Conservation (phyloP, 1,140 invertebrate genomes). For the Hydropsyche tenuis region DNA sequence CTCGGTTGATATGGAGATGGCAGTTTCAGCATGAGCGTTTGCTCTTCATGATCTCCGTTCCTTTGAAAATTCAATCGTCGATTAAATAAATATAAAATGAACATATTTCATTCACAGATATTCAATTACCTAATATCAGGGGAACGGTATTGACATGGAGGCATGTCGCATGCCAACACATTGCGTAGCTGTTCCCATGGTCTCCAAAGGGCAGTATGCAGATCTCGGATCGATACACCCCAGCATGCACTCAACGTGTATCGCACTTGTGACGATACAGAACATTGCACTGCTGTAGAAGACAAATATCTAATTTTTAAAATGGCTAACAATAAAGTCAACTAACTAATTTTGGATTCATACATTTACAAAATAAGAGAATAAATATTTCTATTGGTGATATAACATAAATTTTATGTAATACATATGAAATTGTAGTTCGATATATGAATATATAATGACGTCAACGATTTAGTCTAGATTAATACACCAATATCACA, state of each 20-base stretch:
- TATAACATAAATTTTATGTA: too few relatives aligned
- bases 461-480: too few relatives aligned
- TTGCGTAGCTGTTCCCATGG: slow-evolving; percentile 70
- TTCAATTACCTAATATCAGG: slow-evolving; percentile 58
- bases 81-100: neutral
- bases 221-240: slow-evolving; percentile 76
- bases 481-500: too few relatives aligned
- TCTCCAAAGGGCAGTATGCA: slow-evolving; percentile 76
- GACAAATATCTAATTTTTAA: too few relatives aligned
- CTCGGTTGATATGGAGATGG: slow-evolving; percentile 68
- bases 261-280: slow-evolving; percentile 74
- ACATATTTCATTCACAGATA: neutral
- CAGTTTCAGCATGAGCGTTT: slow-evolving; percentile 67
- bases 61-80: slow-evolving; percentile 54
- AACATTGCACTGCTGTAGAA: slow-evolving; percentile 72
- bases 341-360: too few relatives aligned
- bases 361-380: too few relatives aligned
- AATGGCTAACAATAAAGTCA: too few relatives aligned
- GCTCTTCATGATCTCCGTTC: slow-evolving; percentile 71
- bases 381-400: too few relatives aligned
- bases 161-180: slow-evolving; percentile 62
- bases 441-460: too few relatives aligned
- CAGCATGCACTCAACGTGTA: slow-evolving; percentile 76
- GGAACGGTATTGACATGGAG: slow-evolving; percentile 58
- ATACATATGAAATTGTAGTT: too few relatives aligned